A percentile compares a stretch with the other conserved stretches of the same genome.
Conservation (phyloP, 2,113 vertebrate species). For the Gymnocephalus cernua region DNA sequence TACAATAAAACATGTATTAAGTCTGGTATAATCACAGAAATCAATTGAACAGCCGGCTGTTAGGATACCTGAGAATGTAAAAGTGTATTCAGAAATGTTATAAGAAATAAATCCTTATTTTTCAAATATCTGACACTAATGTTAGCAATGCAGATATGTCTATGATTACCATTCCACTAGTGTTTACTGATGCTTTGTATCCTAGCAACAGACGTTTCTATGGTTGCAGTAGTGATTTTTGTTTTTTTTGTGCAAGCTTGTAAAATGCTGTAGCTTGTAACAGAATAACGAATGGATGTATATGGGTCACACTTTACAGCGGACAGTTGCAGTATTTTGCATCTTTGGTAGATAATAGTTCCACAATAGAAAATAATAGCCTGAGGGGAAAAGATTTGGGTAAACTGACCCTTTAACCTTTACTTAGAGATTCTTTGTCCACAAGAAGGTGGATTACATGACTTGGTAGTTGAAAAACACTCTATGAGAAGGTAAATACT, state of each 20-base stretch:
- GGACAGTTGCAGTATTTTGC: neutral
- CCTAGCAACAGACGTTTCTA: conserved; percentile 35
- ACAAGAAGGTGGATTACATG: too few species aligned
- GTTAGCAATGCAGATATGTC: conserved; percentile 9
- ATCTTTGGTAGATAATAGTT: neutral
- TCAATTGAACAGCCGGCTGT: neutral
- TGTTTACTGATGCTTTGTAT: conserved; percentile 10
- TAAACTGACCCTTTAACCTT: too few species aligned
- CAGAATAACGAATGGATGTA: neutral
- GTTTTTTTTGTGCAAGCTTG: neutral
- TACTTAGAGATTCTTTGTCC: too few species aligned
- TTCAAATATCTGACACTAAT: conserved; percentile 2
- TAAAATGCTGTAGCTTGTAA: conserved; percentile 9
- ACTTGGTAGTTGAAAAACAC: too few species aligned
- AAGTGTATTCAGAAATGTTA: neutral
- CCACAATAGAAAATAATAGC: neutral
- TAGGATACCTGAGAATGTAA: neutral
- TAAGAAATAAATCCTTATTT: neutral
- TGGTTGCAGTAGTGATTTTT: neutral
- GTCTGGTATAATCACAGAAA: neutral
- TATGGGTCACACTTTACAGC: neutral
- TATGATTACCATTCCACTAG: conserved; percentile 10
- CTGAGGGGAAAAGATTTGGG: too few species aligned
- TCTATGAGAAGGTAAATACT: too few species aligned
- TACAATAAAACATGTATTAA: neutral